Evolutionary conservation across 2,888 invertebrate species (phyloP).

Genomic region (Dilophus febrilis): DNA sequence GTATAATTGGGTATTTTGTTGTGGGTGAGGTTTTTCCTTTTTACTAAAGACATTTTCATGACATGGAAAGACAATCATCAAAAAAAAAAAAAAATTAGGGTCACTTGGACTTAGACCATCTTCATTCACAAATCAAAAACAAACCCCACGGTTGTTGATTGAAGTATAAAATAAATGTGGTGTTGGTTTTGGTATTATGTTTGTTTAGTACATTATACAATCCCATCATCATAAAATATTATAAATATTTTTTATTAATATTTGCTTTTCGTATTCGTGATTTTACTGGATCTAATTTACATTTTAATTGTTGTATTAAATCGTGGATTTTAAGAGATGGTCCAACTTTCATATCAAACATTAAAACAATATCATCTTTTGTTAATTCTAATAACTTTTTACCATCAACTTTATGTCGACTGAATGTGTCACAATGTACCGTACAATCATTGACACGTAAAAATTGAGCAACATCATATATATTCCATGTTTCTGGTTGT

Average conservation of each 20-base stretch:
- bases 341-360: constrained; percentile 86
- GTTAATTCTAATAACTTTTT: constrained; percentile 59
- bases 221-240: too few relatives aligned
- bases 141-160: too few relatives aligned
- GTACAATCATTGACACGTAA: constrained; percentile 73
- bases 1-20: too few relatives aligned
- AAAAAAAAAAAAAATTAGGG: too few relatives aligned
- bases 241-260: constrained; percentile 44
- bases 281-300: constrained; percentile 61
- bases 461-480: constrained; percentile 76
- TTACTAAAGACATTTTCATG: too few relatives aligned
- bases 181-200: too few relatives aligned
- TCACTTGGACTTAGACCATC: too few relatives aligned
- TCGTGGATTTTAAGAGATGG: constrained; percentile 87
- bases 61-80: too few relatives aligned
- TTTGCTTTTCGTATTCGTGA: constrained; percentile 44
- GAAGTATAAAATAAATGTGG: too few relatives aligned
- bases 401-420: constrained; percentile 61
- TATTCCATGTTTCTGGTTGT: constrained; percentile 57
- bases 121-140: too few relatives aligned
- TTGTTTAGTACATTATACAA: too few relatives aligned
- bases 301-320: constrained; percentile 79
- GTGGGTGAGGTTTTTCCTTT: too few relatives aligned
- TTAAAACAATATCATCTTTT: constrained; percentile 78
- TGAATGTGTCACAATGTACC: constrained; percentile 50